Conservation (phyloP, 2,888 invertebrate species). For the Drosophila kokeensis region DNA sequence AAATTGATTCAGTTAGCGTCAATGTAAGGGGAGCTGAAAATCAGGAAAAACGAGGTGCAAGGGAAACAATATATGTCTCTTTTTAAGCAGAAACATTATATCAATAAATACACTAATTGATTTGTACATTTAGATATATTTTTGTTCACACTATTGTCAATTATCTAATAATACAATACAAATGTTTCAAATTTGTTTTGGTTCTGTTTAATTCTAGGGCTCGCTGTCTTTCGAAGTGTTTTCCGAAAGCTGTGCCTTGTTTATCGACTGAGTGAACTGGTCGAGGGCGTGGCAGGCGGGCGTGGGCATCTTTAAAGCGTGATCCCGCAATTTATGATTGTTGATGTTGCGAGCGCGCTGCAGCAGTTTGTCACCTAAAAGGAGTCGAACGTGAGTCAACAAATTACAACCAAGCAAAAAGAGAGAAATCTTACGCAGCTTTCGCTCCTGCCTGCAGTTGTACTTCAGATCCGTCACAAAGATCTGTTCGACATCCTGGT, state of each 20-base stretch:
- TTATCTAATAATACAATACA: neutral
- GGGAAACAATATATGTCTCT: neutral
- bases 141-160: neutral
- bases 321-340: slow-evolving; percentile 50
- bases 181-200: neutral
- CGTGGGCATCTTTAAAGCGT: slow-evolving; percentile 58
- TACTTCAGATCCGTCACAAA: slow-evolving; percentile 56
- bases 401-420: neutral
- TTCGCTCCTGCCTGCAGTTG: slow-evolving; percentile 65
- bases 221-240: slow-evolving; percentile 16
- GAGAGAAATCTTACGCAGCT: slow-evolving; percentile 59
- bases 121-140: slow-evolving; percentile 3
- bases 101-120: neutral
- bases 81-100: neutral
- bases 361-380: slow-evolving; percentile 64
- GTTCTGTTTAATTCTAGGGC: neutral
- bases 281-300: slow-evolving; percentile 59
- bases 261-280: slow-evolving; percentile 33
- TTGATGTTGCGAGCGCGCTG: slow-evolving; percentile 54
- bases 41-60: neutral
- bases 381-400: neutral
- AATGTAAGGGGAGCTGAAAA: neutral
- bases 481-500: slow-evolving; percentile 60
- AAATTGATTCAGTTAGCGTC: neutral
- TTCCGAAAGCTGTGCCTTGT: slow-evolving; percentile 24